Evolutionary conservation across 2,113 vertebrate genomes (phyloP).

Genomic region (Alces alces): DNA sequence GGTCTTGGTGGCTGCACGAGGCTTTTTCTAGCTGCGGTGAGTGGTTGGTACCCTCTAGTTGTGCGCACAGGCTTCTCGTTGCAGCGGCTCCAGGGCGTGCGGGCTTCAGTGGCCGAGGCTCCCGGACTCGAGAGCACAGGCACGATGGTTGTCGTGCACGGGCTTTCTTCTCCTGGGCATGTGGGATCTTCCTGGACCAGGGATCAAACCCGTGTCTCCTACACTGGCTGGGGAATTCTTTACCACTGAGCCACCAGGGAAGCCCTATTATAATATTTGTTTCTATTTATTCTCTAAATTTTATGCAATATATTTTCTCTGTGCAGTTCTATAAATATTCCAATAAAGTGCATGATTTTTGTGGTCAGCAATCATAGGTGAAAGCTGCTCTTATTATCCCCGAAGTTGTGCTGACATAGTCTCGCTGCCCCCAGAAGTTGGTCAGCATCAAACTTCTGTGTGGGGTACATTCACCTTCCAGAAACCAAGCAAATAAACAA

Average conservation of each 20-base stretch:
- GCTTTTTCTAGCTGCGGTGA: not conserved
- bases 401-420: constrained; percentile 80
- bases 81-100: fast-evolving
- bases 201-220: not conserved
- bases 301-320: not conserved
- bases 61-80: fast-evolving
- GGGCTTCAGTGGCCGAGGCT: not conserved
- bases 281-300: not conserved
- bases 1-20: not conserved
- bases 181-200: not conserved
- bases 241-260: not conserved
- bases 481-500: constrained; percentile 56
- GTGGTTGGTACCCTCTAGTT: not conserved
- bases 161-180: not conserved
- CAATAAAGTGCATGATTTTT: not conserved
- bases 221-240: not conserved
- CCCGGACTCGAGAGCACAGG: fast-evolving
- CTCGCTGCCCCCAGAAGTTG: constrained; percentile 75
- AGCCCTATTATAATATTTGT: not conserved
- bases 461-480: constrained; percentile 60
- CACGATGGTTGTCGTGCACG: not conserved
- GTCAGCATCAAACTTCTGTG: constrained; percentile 73
- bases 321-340: not conserved
- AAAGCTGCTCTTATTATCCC: constrained; percentile 73
- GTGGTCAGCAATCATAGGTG: not conserved